These are phyloP conservation scores for Aradus depressus DNA, from an alignment of 2,888 invertebrate species.

Conservation along the genomic window DNA sequence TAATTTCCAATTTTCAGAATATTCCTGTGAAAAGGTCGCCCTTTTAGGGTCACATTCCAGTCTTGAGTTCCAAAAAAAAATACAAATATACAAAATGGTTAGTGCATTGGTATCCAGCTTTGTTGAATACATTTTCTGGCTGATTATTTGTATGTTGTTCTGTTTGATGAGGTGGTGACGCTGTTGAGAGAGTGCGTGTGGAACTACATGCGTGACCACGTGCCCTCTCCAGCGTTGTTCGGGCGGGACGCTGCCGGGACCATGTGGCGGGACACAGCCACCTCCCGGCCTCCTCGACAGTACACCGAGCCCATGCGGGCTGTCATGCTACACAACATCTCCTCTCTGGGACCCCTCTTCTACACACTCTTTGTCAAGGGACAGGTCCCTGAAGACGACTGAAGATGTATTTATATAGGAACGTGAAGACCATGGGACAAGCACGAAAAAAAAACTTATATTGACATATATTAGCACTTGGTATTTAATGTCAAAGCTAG, in stretches of 20 bases:
- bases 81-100: no score
- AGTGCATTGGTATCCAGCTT: background rate
- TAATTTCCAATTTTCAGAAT: no score
- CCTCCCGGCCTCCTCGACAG: conserved; percentile 55
- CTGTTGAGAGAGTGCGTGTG: conserved; percentile 76
- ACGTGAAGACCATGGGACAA: no score
- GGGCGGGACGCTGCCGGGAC: conserved; percentile 44
- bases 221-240: conserved; percentile 74
- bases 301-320: conserved; percentile 71
- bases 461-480: no score
- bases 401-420: no score
- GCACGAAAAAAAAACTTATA: no score
- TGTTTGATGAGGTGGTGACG: conserved; percentile 52
- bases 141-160: conserved; percentile 1
- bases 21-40: no score
- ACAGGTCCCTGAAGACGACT: conserved; percentile 16
- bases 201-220: conserved; percentile 80
- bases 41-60: no score
- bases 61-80: no score
- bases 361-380: conserved; percentile 52
- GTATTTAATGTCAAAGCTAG: no score
- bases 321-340: conserved; percentile 67
- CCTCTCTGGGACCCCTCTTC: conserved; percentile 62
- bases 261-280: conserved; percentile 62
- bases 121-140: conserved; percentile 16